Conservation (phyloP, 2,113 vertebrate genomes). For the Tor tambroides region DNA sequence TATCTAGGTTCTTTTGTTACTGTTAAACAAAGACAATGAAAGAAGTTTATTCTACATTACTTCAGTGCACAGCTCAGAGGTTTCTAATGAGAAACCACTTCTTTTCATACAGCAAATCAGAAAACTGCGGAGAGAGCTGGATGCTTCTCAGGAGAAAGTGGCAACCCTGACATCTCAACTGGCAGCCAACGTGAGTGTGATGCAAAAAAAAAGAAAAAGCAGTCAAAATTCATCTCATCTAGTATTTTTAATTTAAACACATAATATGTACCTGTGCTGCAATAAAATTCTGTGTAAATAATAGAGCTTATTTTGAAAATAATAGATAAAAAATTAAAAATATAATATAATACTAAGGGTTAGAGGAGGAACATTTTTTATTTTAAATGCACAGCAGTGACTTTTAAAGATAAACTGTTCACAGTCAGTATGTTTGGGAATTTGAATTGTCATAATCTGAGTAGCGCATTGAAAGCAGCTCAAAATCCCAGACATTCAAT, state of each 20-base stretch:
- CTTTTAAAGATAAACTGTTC: neutral
- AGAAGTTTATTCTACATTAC: neutral
- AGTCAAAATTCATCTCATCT: neutral
- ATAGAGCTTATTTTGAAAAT: no score
- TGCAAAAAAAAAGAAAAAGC: neutral
- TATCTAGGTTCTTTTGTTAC: neutral
- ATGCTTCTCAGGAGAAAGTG: constrained; percentile 97
- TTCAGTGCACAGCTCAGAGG: neutral
- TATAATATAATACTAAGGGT: neutral
- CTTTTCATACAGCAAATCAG: constrained; percentile 88
- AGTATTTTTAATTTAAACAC: neutral
- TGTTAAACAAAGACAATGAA: neutral
- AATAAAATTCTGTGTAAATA: no score
- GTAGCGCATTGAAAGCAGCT: neutral
- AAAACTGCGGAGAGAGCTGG: constrained; percentile 91
- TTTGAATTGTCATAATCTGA: neutral
- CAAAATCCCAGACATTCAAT: neutral
- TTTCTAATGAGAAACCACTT: constrained; percentile 25
- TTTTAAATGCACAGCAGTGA: neutral
- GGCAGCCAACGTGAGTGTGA: constrained; percentile 90
- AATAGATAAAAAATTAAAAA: no score
- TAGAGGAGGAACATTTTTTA: neutral
- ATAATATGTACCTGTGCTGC: no score
- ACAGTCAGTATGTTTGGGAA: neutral
- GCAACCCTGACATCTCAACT: constrained; percentile 96